Percentiles rank a stretch among this genome's conserved stretches.
These are phyloP conservation scores for Diorhabda carinulata DNA, from an alignment of 1,140 invertebrate species.

Conservation along the genomic window DNA sequence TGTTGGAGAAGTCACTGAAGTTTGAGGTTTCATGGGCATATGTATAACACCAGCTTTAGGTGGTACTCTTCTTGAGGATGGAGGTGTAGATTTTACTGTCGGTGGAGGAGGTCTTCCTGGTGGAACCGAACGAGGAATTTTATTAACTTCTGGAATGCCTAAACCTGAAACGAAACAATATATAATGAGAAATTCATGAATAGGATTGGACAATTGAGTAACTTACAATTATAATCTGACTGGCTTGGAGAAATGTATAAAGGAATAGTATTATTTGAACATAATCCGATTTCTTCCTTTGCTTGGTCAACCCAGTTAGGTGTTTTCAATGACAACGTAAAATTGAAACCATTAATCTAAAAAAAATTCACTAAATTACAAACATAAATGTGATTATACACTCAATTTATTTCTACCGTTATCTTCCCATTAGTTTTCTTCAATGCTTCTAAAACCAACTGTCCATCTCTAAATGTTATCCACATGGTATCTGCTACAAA, in stretches of 20 bases:
- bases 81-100: slow-evolving; percentile 43
- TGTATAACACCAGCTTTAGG: slow-evolving; percentile 47
- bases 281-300: slow-evolving; percentile 76
- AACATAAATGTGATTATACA: background rate
- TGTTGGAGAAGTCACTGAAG: slow-evolving; percentile 43
- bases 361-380: slow-evolving; percentile 25
- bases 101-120: slow-evolving; percentile 42
- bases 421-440: slow-evolving; percentile 47
- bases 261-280: slow-evolving; percentile 76
- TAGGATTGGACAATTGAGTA: background rate
- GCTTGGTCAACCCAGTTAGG: slow-evolving; percentile 78
- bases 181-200: background rate
- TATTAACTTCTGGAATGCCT: slow-evolving; percentile 43
- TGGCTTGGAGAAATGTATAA: slow-evolving; percentile 53
- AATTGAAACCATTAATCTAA: slow-evolving; percentile 63
- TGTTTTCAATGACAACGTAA: slow-evolving; percentile 76
- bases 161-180: slow-evolving; percentile 34
- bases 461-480: slow-evolving; percentile 84
- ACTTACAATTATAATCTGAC: slow-evolving; percentile 45
- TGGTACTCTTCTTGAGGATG: slow-evolving; percentile 45
- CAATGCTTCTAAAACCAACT: slow-evolving; percentile 70
- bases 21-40: slow-evolving; percentile 41
- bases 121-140: slow-evolving; percentile 40
- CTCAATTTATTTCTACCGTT: slow-evolving; percentile 9
- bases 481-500: slow-evolving; percentile 86